Base-by-base conservation (phyloP, 2,113 vertebrate species). In the Lota lota region DNA sequence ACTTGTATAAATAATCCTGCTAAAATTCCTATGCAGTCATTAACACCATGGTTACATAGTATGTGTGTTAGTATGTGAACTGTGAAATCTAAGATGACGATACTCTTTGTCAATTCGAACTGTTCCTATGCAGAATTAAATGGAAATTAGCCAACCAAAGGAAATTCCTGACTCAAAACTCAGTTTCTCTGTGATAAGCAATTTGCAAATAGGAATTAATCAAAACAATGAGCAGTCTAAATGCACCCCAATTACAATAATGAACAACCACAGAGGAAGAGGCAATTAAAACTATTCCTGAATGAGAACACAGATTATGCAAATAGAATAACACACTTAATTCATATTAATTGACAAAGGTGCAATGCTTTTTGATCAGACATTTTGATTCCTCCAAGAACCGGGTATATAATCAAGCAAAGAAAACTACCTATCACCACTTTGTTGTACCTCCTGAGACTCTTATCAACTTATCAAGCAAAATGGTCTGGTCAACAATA, bases 261-360 rank as follows among this genome's bases (percentile, higher is more conserved):
- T 78, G 88, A 84, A 69, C 70, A 87, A 76, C 79, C 70, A 82
- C 66, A 28, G 59, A 73, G 73, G 73, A 76, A 72, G 69, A 58
- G 64, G 54, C 72, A 77, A 78, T 83, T 82, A 78, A 78, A 80
- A 69, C 12, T 56, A 64, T 71, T 70, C 74, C 83, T 88, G 80
- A 87, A 84, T 77, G 89, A 77, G 82, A 72, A 66, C 69, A 78
- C 67, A 63, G 76, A 75, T 87, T 85, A 89, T 78, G 84, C 80
- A 82, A 83, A 86, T 84, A 62, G 40, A 68, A 70, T 84, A 85
- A 87, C 91, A 76, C 82, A 68, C 71, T 79, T 81, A 68, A 87
- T 87, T 76, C 59, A 79, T 76, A 73, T 75, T 87, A 88, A 89
- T 84, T 86, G 80, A 81, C 82, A 88, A 87, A 89, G 86, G 85